Conservation (phyloP, 2,113 vertebrate species). For the Silurus meridionalis region DNA sequence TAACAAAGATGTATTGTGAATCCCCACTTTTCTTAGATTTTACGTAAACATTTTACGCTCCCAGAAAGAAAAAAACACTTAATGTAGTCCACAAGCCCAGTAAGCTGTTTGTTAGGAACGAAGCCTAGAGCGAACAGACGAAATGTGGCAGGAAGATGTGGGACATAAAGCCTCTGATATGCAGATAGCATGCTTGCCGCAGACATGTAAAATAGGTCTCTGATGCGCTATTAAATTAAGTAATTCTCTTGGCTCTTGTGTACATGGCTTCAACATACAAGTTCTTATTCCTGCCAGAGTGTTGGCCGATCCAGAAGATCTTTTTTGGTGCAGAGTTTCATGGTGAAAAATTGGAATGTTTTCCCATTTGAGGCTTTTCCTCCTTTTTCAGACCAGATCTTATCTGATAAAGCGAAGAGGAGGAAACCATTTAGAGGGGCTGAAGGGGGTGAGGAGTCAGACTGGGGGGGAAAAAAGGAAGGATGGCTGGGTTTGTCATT, state of each 20-base stretch:
- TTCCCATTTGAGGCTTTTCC: constrained; percentile 18
- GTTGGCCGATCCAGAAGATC: constrained; percentile 12
- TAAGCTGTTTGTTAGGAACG: constrained; percentile 64
- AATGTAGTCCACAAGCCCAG: constrained; percentile 52
- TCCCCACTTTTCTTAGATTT: constrained; percentile 60
- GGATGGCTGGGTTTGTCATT: constrained; percentile 58
- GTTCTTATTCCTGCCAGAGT: background rate
- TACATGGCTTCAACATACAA: background rate
- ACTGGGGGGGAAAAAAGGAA: constrained; percentile 4
- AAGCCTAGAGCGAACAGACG: constrained; percentile 36
- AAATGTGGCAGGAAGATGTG: constrained; percentile 13
- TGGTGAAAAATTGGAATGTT: constrained; percentile 9
- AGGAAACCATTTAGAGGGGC: constrained; percentile 56
- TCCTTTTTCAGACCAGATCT: constrained; percentile 32
- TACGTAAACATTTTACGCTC: constrained; percentile 62
- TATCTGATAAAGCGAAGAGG: constrained; percentile 55
- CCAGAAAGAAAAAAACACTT: constrained; percentile 57
- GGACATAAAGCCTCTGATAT: constrained; percentile 4
- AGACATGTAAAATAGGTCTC: constrained; percentile 5
- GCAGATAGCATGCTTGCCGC: constrained; percentile 3
- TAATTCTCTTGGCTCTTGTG: constrained; percentile 17
- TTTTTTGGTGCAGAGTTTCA: constrained; percentile 38
- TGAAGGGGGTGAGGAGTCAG: constrained; percentile 37
- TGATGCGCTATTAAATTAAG: constrained; percentile 30
- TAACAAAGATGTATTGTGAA: constrained; percentile 60